Evolutionary conservation across 2,888 invertebrate genomes (phyloP).

Genomic region (Patella ulyssiponensis): DNA sequence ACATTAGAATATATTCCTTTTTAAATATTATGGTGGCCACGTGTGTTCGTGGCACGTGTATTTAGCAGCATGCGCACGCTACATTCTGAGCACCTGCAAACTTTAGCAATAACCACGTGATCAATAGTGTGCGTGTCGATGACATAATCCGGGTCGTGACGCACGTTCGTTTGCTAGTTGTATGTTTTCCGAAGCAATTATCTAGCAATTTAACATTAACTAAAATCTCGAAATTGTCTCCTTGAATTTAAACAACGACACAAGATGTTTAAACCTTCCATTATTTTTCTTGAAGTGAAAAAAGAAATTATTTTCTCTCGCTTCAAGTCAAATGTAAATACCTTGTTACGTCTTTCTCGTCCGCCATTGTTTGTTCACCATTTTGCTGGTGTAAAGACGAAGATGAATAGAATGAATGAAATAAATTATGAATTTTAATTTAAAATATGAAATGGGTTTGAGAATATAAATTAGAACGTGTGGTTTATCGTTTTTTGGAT

Average conservation of each 20-base stretch:
- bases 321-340: no score
- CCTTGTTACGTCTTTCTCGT: no score
- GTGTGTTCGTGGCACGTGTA: neutral
- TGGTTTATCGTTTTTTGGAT: no score
- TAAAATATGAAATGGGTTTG: no score
- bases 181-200: neutral
- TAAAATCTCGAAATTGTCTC: neutral
- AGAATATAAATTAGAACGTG: no score
- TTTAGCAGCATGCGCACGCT: neutral
- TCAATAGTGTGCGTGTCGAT: neutral
- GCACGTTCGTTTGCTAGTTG: neutral
- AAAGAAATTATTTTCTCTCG: no score
- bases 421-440: no score
- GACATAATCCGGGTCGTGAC: slow-evolving; percentile 1
- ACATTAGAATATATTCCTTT: neutral
- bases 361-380: no score
- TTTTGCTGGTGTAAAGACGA: no score
- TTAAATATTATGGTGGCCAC: neutral
- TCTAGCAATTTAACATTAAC: neutral
- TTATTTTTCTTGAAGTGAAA: no score
- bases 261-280: no score
- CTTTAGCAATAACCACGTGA: slow-evolving; percentile 4
- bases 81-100: slow-evolving; percentile 3
- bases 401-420: no score
- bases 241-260: neutral